Evolutionary conservation across 2,113 vertebrate genomes (phyloP), one percentile per base, ranked within the genome.

Genomic region (Pachycephala philippinensis): DNA sequence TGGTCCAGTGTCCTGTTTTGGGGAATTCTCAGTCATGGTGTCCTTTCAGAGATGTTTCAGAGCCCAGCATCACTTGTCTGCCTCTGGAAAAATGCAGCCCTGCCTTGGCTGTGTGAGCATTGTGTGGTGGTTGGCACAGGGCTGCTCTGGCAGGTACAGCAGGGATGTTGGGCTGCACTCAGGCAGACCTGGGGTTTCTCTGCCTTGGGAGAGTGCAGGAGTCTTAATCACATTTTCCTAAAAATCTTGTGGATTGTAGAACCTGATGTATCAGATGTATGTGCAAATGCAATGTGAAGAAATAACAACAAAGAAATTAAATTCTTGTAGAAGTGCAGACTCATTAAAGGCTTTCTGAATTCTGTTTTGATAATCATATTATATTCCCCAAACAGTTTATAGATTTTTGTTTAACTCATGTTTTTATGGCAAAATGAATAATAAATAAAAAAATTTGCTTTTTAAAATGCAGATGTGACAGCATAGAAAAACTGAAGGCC

Each of bases 401-500:
- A 47, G 16, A 13, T 69, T 72, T 76, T 74, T 63, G 21, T 80
- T 84, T 44, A 80, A 78, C 49, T 90, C 4, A 2, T 16, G 7
- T 33, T 65, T 59, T 82, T 56, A 33, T 89, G 53, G 59, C 52
- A 83, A 57, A 84, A 84, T 80, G 15, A 95, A 35, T 96, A 75
- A 88, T 69, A 45, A 26, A 60, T 42, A 81, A 57, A 89, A 59
- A 78, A 76, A 93, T 1, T 1, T 96, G 65, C 90, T 95, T 91
- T 97, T 97, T 93, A 90, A 89, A 92, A 97, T 97, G 61, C 97
- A 99, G 98, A 89, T 99, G 98, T 97, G 98, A 99, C 98, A 98
- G 98, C 97, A 98, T 98, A 98, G 98, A 99, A 97, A 99, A 99
- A 95, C 97, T 99, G 97, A 99, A 99, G 98, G 98, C 98, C 83